Percentiles rank a stretch among this genome's conserved stretches.
These are phyloP conservation scores for Paramormyrops kingsleyae DNA, from an alignment of 2,113 vertebrate species.

Conservation along the genomic window DNA sequence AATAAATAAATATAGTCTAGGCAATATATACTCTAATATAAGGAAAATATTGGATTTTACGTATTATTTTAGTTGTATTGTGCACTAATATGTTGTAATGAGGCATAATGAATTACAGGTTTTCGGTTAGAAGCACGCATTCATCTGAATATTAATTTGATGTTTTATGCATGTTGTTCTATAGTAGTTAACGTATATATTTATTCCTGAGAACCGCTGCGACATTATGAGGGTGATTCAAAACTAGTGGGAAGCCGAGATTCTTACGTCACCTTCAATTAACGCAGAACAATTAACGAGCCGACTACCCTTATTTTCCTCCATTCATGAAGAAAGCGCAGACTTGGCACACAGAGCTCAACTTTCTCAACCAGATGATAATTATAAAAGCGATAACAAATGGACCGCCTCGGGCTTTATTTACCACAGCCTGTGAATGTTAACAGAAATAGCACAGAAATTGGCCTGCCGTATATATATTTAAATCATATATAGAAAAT, in stretches of 20 bases:
- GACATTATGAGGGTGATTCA: constrained; percentile 36
- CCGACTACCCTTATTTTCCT: constrained; percentile 63
- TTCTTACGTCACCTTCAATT: constrained; percentile 91
- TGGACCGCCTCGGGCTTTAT: constrained; percentile 28
- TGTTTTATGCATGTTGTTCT: background rate
- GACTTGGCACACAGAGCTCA: constrained; percentile 58
- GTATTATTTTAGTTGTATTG: background rate
- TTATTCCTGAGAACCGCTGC: constrained; percentile 48
- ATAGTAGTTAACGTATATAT: background rate
- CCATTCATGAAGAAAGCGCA: constrained; percentile 53
- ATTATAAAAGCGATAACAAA: constrained; percentile 58
- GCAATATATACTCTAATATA: background rate
- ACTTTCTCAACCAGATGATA: constrained; percentile 55
- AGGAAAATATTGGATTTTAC: background rate
- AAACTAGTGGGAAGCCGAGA: constrained; percentile 61
- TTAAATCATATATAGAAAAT: background rate
- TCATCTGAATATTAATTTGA: background rate
- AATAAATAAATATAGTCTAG: background rate
- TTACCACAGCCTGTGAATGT: constrained; percentile 4
- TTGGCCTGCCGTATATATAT: background rate
- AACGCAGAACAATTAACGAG: constrained; percentile 84
- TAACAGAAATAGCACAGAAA: constrained; percentile 16
- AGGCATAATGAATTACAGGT: background rate
- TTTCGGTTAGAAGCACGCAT: background rate
- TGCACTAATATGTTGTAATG: background rate